phyloP scores from a whole-genome alignment of 2,797 vertebrate species.

The Brachyrhaphis roseni region DNA sequence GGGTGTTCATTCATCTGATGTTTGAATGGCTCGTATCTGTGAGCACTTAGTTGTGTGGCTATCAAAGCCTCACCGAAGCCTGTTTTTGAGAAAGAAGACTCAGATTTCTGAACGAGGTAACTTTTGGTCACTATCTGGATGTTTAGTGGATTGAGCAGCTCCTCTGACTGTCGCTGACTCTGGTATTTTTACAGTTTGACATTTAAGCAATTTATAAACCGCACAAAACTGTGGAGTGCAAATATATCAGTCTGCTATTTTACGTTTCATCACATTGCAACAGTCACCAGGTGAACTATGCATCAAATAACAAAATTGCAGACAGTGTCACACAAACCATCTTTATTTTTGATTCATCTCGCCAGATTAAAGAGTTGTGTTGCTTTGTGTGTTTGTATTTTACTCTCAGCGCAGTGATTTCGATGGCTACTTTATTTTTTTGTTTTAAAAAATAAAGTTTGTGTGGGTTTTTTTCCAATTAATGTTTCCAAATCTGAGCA shows the following conservation, averaged over 20 bases:
- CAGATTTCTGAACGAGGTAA: background rate
- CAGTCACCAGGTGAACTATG: background rate
- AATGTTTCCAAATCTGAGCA: background rate
- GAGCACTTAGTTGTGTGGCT: conserved; percentile 14
- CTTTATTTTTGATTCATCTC: background rate
- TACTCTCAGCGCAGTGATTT: background rate
- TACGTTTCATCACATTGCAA: background rate
- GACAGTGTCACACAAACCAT: background rate
- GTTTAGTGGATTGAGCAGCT: conserved; percentile 4
- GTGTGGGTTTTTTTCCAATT: background rate
- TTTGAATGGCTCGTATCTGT: conserved; percentile 50
- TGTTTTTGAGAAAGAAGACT: conserved; percentile 31
- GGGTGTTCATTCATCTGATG: conserved; percentile 64
- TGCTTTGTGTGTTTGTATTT: background rate
- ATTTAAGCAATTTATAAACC: background rate
- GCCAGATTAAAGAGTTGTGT: background rate
- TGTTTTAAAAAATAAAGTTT: too few species aligned
- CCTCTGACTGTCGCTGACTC: background rate
- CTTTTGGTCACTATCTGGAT: background rate
- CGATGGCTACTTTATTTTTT: background rate
- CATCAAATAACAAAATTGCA: background rate
- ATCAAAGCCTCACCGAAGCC: conserved; percentile 25
- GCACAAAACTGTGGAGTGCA: background rate
- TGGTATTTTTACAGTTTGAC: background rate
- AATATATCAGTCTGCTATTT: background rate